Evolutionary conservation across 2,888 invertebrate genomes (phyloP).

Genomic region (Danaus chrysippus): DNA sequence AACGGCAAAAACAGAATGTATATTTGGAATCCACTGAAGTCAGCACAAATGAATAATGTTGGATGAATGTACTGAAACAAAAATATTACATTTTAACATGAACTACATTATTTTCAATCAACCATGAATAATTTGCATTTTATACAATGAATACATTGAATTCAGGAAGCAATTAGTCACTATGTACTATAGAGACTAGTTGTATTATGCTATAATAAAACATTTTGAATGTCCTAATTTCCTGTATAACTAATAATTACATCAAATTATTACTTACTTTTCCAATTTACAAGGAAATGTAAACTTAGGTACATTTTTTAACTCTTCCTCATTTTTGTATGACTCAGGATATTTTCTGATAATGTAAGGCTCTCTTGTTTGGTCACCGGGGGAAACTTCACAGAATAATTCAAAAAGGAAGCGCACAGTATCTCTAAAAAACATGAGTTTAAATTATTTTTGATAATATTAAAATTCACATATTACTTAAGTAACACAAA

Average conservation of each 20-base stretch:
- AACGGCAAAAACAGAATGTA: constrained; percentile 98
- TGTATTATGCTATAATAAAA: background rate
- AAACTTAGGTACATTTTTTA: constrained; percentile 93
- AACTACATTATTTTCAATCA: too few relatives aligned
- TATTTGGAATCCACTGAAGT: constrained; percentile 97
- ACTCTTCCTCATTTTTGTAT: constrained; percentile 90
- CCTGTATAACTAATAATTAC: background rate
- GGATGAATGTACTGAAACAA: constrained; percentile 86
- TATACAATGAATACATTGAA: background rate
- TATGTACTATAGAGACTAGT: too few relatives aligned
- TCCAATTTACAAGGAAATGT: constrained; percentile 84
- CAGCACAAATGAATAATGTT: constrained; percentile 97
- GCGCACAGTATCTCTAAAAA: constrained; percentile 86
- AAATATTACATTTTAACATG: background rate
- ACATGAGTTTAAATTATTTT: constrained; percentile 14
- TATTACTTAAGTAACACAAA: background rate
- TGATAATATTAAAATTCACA: background rate
- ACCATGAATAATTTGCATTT: constrained; percentile 19
- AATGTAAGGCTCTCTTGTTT: constrained; percentile 82
- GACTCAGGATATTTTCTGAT: constrained; percentile 91
- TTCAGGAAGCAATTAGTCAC: too few relatives aligned
- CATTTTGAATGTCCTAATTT: background rate
- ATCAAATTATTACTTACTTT: constrained; percentile 51
- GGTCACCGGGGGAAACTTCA: constrained; percentile 85
- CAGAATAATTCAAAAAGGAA: constrained; percentile 90